Evolutionary conservation across 2,113 vertebrate genomes (phyloP).

Genomic region (Hippocampus mohnikei): DNA sequence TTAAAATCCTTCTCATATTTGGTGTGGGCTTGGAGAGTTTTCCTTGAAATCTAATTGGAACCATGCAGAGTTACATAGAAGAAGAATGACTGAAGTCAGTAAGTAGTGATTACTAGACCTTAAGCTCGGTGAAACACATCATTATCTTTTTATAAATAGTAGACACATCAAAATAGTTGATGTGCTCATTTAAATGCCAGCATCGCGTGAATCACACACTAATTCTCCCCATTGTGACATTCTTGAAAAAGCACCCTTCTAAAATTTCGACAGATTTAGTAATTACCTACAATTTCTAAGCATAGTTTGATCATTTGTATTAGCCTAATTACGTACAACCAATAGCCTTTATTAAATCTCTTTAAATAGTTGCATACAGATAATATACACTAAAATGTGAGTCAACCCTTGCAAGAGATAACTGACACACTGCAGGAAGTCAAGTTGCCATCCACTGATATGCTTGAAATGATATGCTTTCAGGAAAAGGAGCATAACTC

Average conservation of each 20-base stretch:
- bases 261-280: constrained; percentile 58
- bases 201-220: constrained; percentile 48
- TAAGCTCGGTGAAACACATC: constrained; percentile 40
- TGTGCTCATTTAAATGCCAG: constrained; percentile 33
- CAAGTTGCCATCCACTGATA: constrained; percentile 41
- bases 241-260: constrained; percentile 38
- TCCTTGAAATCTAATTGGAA: constrained; percentile 43
- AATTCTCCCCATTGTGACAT: constrained; percentile 37
- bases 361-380: constrained; percentile 39
- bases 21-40: constrained; percentile 30
- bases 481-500: neutral
- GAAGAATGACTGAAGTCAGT: constrained; percentile 39
- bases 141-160: constrained; percentile 31
- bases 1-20: constrained; percentile 32
- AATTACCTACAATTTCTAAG: constrained; percentile 41
- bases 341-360: constrained; percentile 34
- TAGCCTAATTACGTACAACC: constrained; percentile 39
- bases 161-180: constrained; percentile 28
- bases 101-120: constrained; percentile 47
- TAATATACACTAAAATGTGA: constrained; percentile 25
- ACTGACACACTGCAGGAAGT: constrained; percentile 32
- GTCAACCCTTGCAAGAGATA: constrained; percentile 25
- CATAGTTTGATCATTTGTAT: constrained; percentile 28
- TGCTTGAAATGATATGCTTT: neutral
- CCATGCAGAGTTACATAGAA: constrained; percentile 42